A percentile compares a stretch with the other conserved stretches of the same genome.
Conservation (phyloP, 2,113 vertebrate genomes). For the Stegostoma tigrinum region DNA sequence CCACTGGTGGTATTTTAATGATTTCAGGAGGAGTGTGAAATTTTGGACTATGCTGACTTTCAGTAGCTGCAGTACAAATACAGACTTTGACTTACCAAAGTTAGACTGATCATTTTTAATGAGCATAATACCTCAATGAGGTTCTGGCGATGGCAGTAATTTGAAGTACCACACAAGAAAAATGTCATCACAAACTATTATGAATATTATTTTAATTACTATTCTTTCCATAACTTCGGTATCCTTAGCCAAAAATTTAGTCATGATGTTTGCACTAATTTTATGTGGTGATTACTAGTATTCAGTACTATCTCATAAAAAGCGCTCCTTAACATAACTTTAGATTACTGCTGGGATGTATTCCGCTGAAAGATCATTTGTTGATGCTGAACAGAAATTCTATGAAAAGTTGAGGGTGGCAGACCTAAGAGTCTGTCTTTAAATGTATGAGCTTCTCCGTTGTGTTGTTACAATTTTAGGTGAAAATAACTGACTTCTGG, state of each 20-base stretch:
- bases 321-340: background rate
- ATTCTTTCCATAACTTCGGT: background rate
- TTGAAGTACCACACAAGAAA: background rate
- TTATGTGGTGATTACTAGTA: background rate
- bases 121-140: background rate
- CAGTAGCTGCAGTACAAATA: background rate
- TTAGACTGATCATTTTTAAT: background rate
- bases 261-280: background rate
- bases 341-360: background rate
- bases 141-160: background rate
- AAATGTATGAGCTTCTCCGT: background rate
- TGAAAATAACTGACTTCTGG: background rate
- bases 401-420: background rate
- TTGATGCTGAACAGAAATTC: background rate
- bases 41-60: background rate
- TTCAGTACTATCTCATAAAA: background rate
- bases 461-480: background rate
- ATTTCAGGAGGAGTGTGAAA: background rate
- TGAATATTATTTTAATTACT: background rate
- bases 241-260: background rate
- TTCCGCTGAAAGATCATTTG: background rate
- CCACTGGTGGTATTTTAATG: background rate
- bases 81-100: background rate
- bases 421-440: background rate
- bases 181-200: background rate